Conservation (phyloP, 2,113 vertebrate genomes). For the Scophthalmus maximus region DNA sequence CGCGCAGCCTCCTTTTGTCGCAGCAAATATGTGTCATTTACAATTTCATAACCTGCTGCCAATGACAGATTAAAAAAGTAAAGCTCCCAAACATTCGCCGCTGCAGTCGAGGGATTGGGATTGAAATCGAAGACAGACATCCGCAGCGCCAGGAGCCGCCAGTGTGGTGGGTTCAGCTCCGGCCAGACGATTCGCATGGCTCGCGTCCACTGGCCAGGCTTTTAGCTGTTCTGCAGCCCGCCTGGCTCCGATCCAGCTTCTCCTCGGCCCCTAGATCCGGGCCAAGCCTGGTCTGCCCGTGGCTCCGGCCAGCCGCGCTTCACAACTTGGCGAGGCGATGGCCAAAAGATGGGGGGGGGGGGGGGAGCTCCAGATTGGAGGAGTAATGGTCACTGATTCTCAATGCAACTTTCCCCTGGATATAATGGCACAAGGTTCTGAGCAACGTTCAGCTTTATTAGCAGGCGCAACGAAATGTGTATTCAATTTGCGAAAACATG, state of each 20-base stretch:
- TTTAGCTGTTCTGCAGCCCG: constrained; percentile 46
- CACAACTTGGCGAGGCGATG: constrained; percentile 54
- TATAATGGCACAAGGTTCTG: constrained; percentile 43
- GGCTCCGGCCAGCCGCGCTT: constrained; percentile 53
- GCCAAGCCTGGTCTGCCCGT: constrained; percentile 50
- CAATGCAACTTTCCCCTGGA: constrained; percentile 29
- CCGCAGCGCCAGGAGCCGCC: constrained; percentile 19
- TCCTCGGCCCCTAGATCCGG: constrained; percentile 59
- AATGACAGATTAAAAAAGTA: constrained; percentile 30
- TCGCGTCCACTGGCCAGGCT: constrained; percentile 53
- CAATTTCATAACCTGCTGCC: constrained; percentile 28
- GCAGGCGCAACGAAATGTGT: constrained; percentile 14
- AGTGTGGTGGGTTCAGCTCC: constrained; percentile 26
- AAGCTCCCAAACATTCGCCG: constrained; percentile 31
- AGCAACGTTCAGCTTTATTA: constrained; percentile 49
- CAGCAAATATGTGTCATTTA: constrained; percentile 38
- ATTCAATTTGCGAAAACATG: constrained; percentile 52
- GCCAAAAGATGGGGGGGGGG: constrained; percentile 44
- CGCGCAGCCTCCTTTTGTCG: constrained; percentile 15
- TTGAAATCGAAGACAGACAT: constrained; percentile 34
- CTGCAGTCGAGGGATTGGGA: constrained; percentile 26
- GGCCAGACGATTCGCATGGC: constrained; percentile 56
- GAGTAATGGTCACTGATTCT: constrained; percentile 55
- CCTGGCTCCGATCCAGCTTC: constrained; percentile 61
- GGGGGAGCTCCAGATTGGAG: constrained; percentile 50